phyloP scores from a whole-genome alignment of 2,797 vertebrate genomes.

The Macroramphosus scolopax region DNA sequence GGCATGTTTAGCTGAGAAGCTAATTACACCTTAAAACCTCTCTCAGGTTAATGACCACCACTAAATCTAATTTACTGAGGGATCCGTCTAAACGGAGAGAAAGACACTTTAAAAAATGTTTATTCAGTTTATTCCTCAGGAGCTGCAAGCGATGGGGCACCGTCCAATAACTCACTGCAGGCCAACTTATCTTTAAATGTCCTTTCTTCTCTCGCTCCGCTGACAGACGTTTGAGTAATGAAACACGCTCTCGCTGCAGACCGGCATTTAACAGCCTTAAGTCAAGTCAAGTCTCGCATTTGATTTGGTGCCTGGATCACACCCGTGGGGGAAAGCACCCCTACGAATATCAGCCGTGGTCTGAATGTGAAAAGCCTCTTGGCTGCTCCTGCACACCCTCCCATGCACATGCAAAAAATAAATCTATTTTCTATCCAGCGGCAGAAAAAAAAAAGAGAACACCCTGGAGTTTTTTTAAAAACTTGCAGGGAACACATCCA shows the following conservation, averaged over 20 bases:
- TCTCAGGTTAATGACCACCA: slow-evolving; percentile 19
- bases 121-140: slow-evolving; percentile 27
- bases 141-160: slow-evolving; percentile 33
- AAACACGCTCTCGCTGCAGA: slow-evolving; percentile 58
- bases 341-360: slow-evolving; percentile 54
- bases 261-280: slow-evolving; percentile 54
- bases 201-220: slow-evolving; percentile 49
- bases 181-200: slow-evolving; percentile 51
- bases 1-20: too few relatives aligned
- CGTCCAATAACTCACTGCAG: slow-evolving; percentile 45
- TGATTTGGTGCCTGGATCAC: slow-evolving; percentile 67
- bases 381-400: slow-evolving; percentile 42
- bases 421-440: slow-evolving; percentile 47
- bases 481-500: slow-evolving; percentile 51
- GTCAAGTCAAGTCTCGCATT: slow-evolving; percentile 62
- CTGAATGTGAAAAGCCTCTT: slow-evolving; percentile 58
- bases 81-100: slow-evolving; percentile 15
- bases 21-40: too few relatives aligned
- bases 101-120: not conserved
- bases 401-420: slow-evolving; percentile 31
- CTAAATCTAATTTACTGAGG: slow-evolving; percentile 22
- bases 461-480: slow-evolving; percentile 51
- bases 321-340: slow-evolving; percentile 46
- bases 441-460: slow-evolving; percentile 44
- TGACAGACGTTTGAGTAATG: slow-evolving; percentile 51